Evolutionary conservation across 2,797 vertebrate genomes (phyloP), one percentile per base, ranked within the genome.

Genomic region (Ctenochaetus hawaiiensis): DNA sequence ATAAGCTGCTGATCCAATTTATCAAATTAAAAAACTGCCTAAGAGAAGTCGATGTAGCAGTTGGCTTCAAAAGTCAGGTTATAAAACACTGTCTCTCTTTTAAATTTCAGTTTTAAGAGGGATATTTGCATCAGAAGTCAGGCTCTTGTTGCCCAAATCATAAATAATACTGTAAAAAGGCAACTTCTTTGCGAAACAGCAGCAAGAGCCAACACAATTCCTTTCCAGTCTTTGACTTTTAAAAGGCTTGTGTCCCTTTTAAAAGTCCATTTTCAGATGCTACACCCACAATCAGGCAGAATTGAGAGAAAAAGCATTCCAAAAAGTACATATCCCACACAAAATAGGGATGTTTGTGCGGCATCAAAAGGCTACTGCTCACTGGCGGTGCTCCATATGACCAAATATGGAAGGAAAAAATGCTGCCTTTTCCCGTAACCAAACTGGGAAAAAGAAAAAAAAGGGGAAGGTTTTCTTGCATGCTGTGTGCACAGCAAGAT

Each of bases 321-420:
- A 84, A 91, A 90, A 92, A 86, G 87, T 76, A 89, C 86, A 85
- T 88, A 93, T 91, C 91, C 93, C 90, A 89, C 87, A 91, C 91
- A 91, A 93, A 95, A 93, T 89, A 86, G 87, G 92, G 91, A 95
- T 94, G 93, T 92, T 92, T 95, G 91, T 92, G 92, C 87, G 77
- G 90, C 93, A 95, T 95, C 94, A 95, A 95, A 95, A 93, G 90
- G 91, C 93, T 94, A 91, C 91, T 93, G 93, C 94, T 91, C 86
- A 75, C 91, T 96, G 95, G 95, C 93, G 16, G 81, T 23, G 87
- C 91, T 95, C 94, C 94, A 95, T 90, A 94, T 96, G 94, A 94
- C 95, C 95, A 96, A 94, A 96, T 96, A 96, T 95, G 95, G 95
- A 93, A 93, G 87, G 90, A 94, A 95, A 94, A 95, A 95, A 94